Evolutionary conservation across 1,140 invertebrate species (phyloP).

Genomic region (Drosophila triauraria): DNA sequence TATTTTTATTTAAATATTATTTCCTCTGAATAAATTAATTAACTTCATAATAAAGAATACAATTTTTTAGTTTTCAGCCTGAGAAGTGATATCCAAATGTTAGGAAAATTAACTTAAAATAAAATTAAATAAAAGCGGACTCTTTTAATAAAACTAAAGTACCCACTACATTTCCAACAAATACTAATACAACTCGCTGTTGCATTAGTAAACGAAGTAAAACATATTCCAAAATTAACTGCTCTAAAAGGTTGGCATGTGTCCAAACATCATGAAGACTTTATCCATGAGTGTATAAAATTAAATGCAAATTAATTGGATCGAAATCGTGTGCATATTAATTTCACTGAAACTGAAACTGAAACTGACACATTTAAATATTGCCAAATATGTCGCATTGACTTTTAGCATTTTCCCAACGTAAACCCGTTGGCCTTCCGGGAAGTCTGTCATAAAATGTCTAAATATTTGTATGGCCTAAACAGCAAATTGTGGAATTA

Average conservation of each 20-base stretch:
- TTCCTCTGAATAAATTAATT: too few species aligned
- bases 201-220: background rate
- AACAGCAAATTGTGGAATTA: slow-evolving; percentile 21
- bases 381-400: slow-evolving; percentile 39
- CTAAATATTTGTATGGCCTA: slow-evolving; percentile 25
- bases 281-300: slow-evolving; percentile 31
- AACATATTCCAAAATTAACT: background rate
- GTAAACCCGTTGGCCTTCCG: slow-evolving; percentile 50
- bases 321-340: slow-evolving; percentile 32
- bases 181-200: background rate
- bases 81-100: too few species aligned
- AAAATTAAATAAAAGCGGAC: too few species aligned
- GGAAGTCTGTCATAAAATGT: slow-evolving; percentile 30
- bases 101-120: too few species aligned
- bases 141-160: background rate
- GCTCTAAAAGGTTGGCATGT: slow-evolving; percentile 25
- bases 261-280: slow-evolving; percentile 27
- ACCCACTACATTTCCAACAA: background rate
- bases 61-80: too few species aligned
- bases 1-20: too few species aligned
- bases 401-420: slow-evolving; percentile 41
- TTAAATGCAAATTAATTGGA: slow-evolving; percentile 49
- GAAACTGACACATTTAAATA: slow-evolving; percentile 22
- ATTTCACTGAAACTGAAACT: slow-evolving; percentile 42
- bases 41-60: too few species aligned